Evolutionary conservation across 2,888 invertebrate species (phyloP), one percentile per base, ranked within the genome.

Genomic region (Tuta absoluta): DNA sequence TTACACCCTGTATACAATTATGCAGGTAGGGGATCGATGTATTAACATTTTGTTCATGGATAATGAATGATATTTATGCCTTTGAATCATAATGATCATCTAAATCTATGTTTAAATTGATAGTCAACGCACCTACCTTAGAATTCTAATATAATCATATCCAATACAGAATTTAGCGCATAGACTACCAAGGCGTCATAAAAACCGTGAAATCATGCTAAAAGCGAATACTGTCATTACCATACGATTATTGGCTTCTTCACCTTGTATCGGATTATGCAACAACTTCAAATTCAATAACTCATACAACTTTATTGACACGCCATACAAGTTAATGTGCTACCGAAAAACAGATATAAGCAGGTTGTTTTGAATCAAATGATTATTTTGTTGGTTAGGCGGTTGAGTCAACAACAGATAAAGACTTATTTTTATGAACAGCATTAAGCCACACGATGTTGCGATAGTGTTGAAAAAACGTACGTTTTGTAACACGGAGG

Each of bases 191-290:
- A 45, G 45, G 45, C 17, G 45, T 45, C 45, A n/a, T 45, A 45
- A 45, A 45, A n/a, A n/a, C n/a, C 17, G 45, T 45, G 24, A 53
- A 53, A 53, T 23, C 23, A 23, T 53, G 23, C 51, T 53, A 53
- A 53, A 53, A 53, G 51, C 51, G 24, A 53, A 53, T 53, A 48
- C 14, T 2, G 14, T 53, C 7, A 53, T 53, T 53, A 53, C 23
- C 51, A 53, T 53, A 53, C 11, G 14, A 23, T 24, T 53, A 23
- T 23, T 23, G 14, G 23, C 51, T 12, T 53, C 51, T 53, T 53
- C 24, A 53, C 51, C 51, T 53, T 23, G 51, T 53, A 14, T 53
- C 14, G 24, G 51, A 53, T 53, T 53, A 53, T 53, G 51, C 51
- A 53, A 53, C 23, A 2, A 14, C 23, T 23, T 23, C 51, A 53